Evolutionary conservation across 1,140 invertebrate genomes (phyloP).

Genomic region (Drosophila virilis): DNA sequence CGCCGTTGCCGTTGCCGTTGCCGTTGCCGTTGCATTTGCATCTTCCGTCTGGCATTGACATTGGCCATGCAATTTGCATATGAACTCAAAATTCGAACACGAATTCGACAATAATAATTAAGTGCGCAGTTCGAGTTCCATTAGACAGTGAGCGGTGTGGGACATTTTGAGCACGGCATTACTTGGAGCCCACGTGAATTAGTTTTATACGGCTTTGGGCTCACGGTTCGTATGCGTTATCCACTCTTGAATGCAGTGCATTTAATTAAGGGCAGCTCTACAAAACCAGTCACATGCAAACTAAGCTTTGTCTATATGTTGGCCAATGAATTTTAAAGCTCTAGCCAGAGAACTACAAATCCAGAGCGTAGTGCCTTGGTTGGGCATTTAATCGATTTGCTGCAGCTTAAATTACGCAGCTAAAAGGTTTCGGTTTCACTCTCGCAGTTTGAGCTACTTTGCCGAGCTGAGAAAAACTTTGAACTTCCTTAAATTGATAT

Average conservation of each 20-base stretch:
- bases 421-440: conserved; percentile 3
- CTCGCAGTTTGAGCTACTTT: conserved; percentile 2
- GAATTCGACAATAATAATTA: conserved; percentile 41
- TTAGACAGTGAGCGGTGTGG: conserved; percentile 23
- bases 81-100: not conserved
- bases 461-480: not conserved
- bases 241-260: conserved; percentile 24
- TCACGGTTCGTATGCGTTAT: conserved; percentile 50
- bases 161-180: conserved; percentile 15
- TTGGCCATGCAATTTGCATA: conserved; percentile 23
- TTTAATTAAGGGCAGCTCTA: conserved; percentile 49
- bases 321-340: not conserved
- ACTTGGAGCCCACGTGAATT: not conserved
- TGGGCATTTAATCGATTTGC: conserved; percentile 18
- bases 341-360: not conserved
- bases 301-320: not conserved
- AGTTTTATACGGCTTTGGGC: not conserved
- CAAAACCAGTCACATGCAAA: conserved; percentile 9
- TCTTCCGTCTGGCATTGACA: conserved; percentile 29
- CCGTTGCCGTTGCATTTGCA: conserved; percentile 30
- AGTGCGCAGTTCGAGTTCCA: conserved; percentile 38
- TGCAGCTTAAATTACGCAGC: conserved; percentile 13
- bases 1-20: not conserved
- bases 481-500: conserved; percentile 16
- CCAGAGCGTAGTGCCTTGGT: conserved; percentile 9